Percentiles rank a stretch among this genome's conserved stretches.
Conservation (phyloP, 2,888 invertebrate genomes). For the Zaprionus obscuricornis region DNA sequence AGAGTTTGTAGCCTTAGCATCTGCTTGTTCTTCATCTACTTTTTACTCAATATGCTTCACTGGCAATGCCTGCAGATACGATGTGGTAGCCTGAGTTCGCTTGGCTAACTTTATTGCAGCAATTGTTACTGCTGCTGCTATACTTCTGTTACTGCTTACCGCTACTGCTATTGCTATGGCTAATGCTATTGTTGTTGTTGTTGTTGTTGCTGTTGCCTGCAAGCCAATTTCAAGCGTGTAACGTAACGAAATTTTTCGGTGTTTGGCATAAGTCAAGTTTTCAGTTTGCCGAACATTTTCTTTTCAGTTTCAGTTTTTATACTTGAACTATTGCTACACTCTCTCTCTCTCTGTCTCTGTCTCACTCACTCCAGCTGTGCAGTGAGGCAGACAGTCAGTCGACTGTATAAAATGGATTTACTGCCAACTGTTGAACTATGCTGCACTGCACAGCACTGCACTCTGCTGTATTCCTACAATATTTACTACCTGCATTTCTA, state of each 20-base stretch:
- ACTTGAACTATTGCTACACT: not conserved
- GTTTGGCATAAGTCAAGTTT: slow-evolving; percentile 74
- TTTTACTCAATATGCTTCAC: slow-evolving; percentile 67
- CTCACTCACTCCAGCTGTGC: slow-evolving; percentile 26
- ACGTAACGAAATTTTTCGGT: slow-evolving; percentile 74
- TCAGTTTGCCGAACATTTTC: slow-evolving; percentile 27
- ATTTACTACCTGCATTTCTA: slow-evolving; percentile 79
- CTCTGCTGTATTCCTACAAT: slow-evolving; percentile 47
- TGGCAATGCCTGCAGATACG: slow-evolving; percentile 56
- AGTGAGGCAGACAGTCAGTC: slow-evolving; percentile 72
- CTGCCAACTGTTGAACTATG: slow-evolving; percentile 77
- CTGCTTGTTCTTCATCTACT: slow-evolving; percentile 24
- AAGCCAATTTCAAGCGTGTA: slow-evolving; percentile 62
- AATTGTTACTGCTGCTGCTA: slow-evolving; percentile 43
- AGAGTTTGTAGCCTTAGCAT: not conserved
- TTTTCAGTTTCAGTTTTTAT: slow-evolving; percentile 19
- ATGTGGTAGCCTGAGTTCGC: slow-evolving; percentile 34
- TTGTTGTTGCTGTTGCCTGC: slow-evolving; percentile 36
- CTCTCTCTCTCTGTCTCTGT: slow-evolving; percentile 1
- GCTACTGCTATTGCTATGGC: no score
- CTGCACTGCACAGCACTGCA: no score
- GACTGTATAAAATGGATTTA: slow-evolving; percentile 79
- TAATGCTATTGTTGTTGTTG: no score
- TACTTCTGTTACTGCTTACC: no score
- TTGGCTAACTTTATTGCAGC: slow-evolving; percentile 62